Evolutionary conservation across 2,113 vertebrate genomes (phyloP).

Genomic region (Xyrauchen texanus): DNA sequence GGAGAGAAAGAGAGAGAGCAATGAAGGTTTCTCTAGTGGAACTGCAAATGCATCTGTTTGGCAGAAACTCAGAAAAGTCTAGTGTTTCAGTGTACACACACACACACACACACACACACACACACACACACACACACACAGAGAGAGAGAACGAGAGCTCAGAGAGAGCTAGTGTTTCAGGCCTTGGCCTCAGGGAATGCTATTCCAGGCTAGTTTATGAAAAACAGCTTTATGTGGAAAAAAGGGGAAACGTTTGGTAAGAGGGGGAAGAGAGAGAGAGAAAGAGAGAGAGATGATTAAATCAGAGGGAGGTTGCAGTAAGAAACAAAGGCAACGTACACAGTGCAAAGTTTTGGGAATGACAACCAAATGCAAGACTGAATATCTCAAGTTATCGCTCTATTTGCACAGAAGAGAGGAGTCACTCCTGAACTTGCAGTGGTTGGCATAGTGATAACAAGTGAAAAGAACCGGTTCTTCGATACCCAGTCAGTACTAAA

Average conservation of each 20-base stretch:
- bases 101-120: slow-evolving; percentile 43
- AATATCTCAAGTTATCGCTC: too few relatives aligned
- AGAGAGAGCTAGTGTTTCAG: slow-evolving; percentile 72
- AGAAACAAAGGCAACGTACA: slow-evolving; percentile 19
- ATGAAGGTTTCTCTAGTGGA: slow-evolving; percentile 66
- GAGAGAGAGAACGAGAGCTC: slow-evolving; percentile 11
- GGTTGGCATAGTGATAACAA: too few relatives aligned
- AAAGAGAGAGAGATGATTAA: neutral
- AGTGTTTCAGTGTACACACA: slow-evolving; percentile 70
- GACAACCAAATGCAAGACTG: too few relatives aligned
- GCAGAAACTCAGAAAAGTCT: slow-evolving; percentile 80
- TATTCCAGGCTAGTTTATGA: slow-evolving; percentile 82
- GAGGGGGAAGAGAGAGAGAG: neutral
- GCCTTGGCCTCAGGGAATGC: slow-evolving; percentile 75
- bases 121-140: too few relatives aligned
- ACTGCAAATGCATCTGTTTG: slow-evolving; percentile 82
- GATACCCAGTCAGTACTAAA: too few relatives aligned
- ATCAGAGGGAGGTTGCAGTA: neutral
- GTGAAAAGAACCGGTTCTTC: too few relatives aligned
- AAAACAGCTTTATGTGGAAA: slow-evolving; percentile 85
- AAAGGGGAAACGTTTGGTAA: slow-evolving; percentile 57
- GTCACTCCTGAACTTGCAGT: too few relatives aligned
- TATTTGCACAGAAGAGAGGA: too few relatives aligned
- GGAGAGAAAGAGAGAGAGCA: slow-evolving; percentile 12
- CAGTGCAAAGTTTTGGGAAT: too few relatives aligned